Conservation (phyloP, 2,888 invertebrate genomes). For the Pammene aurita region DNA sequence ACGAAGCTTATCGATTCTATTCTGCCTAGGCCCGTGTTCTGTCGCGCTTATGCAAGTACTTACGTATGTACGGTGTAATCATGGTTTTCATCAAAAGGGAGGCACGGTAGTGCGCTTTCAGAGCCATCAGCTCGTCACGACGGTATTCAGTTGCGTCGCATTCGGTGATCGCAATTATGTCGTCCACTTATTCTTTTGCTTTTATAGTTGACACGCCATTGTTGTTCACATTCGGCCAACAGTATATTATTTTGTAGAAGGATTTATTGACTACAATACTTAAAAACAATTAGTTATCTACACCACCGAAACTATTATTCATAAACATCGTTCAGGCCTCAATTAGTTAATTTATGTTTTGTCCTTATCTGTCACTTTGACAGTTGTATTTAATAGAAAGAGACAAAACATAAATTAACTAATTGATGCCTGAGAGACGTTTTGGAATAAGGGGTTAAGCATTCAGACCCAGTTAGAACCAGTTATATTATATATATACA, state of each 20-base stretch:
- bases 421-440: too few relatives aligned
- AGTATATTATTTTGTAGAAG: background rate
- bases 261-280: background rate
- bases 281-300: too few relatives aligned
- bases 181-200: conserved; percentile 30
- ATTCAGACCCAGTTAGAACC: too few relatives aligned
- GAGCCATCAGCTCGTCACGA: conserved; percentile 41
- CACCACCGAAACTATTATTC: too few relatives aligned
- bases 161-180: conserved; percentile 39
- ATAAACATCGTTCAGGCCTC: too few relatives aligned
- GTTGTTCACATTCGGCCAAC: conserved; percentile 1
- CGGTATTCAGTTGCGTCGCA: conserved; percentile 36
- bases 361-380: too few relatives aligned
- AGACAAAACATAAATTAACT: too few relatives aligned
- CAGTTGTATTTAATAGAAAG: too few relatives aligned
- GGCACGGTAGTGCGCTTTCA: conserved; percentile 40
- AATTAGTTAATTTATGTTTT: too few relatives aligned
- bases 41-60: conserved; percentile 37
- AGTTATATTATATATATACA: too few relatives aligned
- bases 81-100: conserved; percentile 42
- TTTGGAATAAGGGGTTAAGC: too few relatives aligned
- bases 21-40: conserved; percentile 4
- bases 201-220: conserved; percentile 21
- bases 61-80: conserved; percentile 42
- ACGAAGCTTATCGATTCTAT: conserved; percentile 18